Base-by-base conservation (phyloP, 92 coral and sea anemone species). In the Epizoanthus illoricatus region DNA sequence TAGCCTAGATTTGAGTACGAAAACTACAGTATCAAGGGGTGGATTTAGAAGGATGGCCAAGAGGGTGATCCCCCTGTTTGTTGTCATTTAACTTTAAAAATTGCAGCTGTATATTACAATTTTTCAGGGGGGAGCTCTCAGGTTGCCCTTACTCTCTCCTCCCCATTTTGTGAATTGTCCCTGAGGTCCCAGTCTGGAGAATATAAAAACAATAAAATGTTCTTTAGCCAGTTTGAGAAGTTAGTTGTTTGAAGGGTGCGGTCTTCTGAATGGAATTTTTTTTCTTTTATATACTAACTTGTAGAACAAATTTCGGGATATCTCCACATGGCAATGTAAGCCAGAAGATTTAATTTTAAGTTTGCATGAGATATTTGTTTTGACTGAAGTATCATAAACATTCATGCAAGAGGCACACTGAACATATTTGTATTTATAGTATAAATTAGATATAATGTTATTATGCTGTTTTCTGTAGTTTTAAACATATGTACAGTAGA, bases 391-490 rank as follows among this genome's bases (percentile, higher is more conserved):
- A 20, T 33, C 33, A 19, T 66, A 28, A 24, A 20, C 41, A 3
- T 17, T 23, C 49, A 4, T 9, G 60, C 61, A 16, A 73, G 79
- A 16, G 28, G 21, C 11, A 58, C 67, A 60, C 19, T 42, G 33
- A 64, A 64, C 71, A 78, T 42, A n/a, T 63, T 78, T 62, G 71
- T 78, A 78, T 78, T 78, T 64, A 59, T 75, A 58, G 45, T 33
- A 36, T 59, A 75, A 59, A 75, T 75, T 75, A 75, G 65, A 75
- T 19, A 4, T 78, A 54, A 10, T 42, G 23, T 41, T 56, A 16
- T 59, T 60, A 61, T 65, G 69, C 69, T 60, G 33, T 7, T 63
- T 18, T 78, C 36, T 20, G 81, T 62, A 78, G 71, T 2, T 78
- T 78, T 23, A 40, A 78, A 28, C 63, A 62, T 66, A 68, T 78